Evolutionary conservation across 2,113 vertebrate genomes (phyloP), one percentile per base, ranked within the genome.

Genomic region (Solea senegalensis): DNA sequence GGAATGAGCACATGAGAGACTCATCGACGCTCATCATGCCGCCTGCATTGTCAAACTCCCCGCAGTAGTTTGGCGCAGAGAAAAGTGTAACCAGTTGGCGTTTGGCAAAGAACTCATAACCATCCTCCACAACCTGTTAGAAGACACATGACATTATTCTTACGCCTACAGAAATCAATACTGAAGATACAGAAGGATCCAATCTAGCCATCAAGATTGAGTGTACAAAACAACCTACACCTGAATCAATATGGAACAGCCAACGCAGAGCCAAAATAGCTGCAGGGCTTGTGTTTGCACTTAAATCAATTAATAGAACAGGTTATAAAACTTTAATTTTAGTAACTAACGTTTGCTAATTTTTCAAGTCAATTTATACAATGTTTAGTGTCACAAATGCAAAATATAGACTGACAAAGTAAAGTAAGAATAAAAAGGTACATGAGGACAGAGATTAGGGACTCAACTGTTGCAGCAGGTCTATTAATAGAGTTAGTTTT

Each of bases 21-120:
- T 98, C 96, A 80, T 98, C 96, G 48, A 98, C 96, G 66, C 96
- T 98, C 96, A 98, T 98, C 96, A 97, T 97, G 82, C 96, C 96
- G 52, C 96, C 96, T 74, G 96, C 96, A 62, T 98, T 98, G 89
- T 98, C 96, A 81, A 98, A 98, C 86, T 98, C 96, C 61, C 96
- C 96, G 84, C 96, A 98, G 79, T 98, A 98, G 93, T 98, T 92
- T 61, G 91, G 91, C 69, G 91, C 91, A 2, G 91, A 92, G 78
- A 92, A 92, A n/a, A 92, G 91, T 58, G 91, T 92, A 68, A 92
- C 91, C 86, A 92, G 90, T 79, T 92, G 91, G 88, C 91, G 91
- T 82, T 92, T 92, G 90, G 91, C 91, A 86, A 92, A 92, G 83
- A 92, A 92, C 88, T 92, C 91, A 0, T 92, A 92, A 52, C 91